Evolutionary conservation across 92 coral and sea anemone genomes (phyloP).

Genomic region (Siderastrea radians): DNA sequence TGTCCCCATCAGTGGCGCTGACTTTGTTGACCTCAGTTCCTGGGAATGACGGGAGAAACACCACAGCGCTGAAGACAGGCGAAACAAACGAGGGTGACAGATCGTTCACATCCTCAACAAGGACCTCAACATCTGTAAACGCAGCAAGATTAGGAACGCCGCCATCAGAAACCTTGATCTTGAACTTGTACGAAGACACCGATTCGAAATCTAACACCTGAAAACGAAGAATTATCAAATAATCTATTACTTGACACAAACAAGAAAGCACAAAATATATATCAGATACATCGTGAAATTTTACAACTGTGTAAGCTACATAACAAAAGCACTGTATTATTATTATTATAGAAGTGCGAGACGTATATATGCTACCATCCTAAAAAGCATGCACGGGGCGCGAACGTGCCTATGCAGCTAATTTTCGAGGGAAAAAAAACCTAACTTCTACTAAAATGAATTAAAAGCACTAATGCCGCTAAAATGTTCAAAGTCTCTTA

Average conservation of each 20-base stretch:
- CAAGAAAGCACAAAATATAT: no score
- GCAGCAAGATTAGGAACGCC: conserved; percentile 83
- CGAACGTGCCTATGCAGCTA: no score
- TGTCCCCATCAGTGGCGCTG: conserved; percentile 87
- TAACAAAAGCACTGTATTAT: no score
- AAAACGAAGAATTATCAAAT: conserved; percentile 6
- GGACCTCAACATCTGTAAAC: conserved; percentile 78
- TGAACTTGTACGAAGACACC: conserved; percentile 72
- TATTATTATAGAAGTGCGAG: no score
- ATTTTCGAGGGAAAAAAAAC: no score
- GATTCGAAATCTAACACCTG: conserved; percentile 87
- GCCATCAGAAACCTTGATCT: conserved; percentile 86
- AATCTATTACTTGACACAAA: not conserved
- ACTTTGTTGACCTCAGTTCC: conserved; percentile 81
- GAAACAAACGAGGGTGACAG: conserved; percentile 82
- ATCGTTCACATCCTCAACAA: conserved; percentile 85
- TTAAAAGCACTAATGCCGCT: no score
- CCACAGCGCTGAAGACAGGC: conserved; percentile 53
- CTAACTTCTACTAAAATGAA: no score
- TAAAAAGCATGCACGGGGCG: no score
- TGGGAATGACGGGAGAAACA: conserved; percentile 81
- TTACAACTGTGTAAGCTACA: no score
- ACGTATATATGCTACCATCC: no score
- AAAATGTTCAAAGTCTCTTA: no score
- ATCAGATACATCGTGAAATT: no score